Base-by-base conservation (phyloP, 1,140 invertebrate genomes). In the Aleiodes sp. region DNA sequence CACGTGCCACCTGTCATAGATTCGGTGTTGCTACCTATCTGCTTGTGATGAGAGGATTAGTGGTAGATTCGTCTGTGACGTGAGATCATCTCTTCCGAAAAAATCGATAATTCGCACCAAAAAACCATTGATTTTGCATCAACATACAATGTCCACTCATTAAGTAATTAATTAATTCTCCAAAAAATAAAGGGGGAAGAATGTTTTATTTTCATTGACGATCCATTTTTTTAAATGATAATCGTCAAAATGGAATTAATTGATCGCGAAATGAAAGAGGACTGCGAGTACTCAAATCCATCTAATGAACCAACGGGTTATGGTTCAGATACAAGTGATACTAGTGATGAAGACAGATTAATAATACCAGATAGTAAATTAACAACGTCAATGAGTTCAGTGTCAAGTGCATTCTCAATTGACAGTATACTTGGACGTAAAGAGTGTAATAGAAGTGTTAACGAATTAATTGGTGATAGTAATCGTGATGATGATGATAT, bases 351-450 rank as follows among this genome's bases (percentile, higher is more conserved):
- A 10, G 29, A 29, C 6, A 61, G 56, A 43, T n/a, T 8, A 12
- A n/a, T 26, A 35, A 2, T 21, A 14, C 19, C 10, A 35, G 12
- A 12, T 4, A 2, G 31, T 4, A 57, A 31, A 52, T 31, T n/a
- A 2, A 21, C 12, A 39, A 28, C 39, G 7, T 31, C 60, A 7
- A 21, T 33, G 24, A 37, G 12, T 57, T 14, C 65, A 43, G 57
- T 57, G 33, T 6, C 46, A 14, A 67, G 64, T 66, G 64, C 60
- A 63, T 69, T 69, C 35, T 56, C 67, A 7, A 69, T 69, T 33
- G 75, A 76, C 41, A 75, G 73, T 67, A 76, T 76, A 33, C 70
- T 76, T 1, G 71, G 73, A 10, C 8, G 41, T 14, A 68, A 37
- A 31, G 64, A 70, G 28, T 29, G 52, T 6, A 41, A 2, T 60